Evolutionary conservation across 1,140 invertebrate species (phyloP).

Genomic region (Pseudomyrmex concolor): DNA sequence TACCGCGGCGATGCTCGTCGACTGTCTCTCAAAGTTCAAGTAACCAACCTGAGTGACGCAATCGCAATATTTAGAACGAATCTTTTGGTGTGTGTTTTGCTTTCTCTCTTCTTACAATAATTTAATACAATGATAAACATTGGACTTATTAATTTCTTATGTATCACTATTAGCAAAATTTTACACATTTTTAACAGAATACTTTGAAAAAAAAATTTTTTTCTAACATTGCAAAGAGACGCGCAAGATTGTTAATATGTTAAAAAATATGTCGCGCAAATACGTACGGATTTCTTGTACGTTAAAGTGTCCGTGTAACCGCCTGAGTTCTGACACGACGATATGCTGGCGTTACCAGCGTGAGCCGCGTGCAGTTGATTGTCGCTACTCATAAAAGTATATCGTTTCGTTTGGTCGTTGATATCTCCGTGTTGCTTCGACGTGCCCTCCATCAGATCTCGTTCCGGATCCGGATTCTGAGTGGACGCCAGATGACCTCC

Average conservation of each 20-base stretch:
- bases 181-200: no score
- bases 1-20: conserved; percentile 89
- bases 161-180: no score
- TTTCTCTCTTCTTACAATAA: not conserved
- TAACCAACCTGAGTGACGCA: conserved; percentile 78
- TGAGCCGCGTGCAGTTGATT: conserved; percentile 82
- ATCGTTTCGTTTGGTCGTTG: conserved; percentile 82
- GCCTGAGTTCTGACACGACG: conserved; percentile 82
- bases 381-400: conserved; percentile 82
- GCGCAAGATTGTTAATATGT: no score
- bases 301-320: conserved; percentile 84
- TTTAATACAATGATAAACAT: no score
- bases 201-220: no score
- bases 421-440: conserved; percentile 82
- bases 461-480: conserved; percentile 82
- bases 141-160: no score
- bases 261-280: not conserved
- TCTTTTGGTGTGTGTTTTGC: not conserved
- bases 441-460: conserved; percentile 83
- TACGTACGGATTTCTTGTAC: conserved; percentile 82
- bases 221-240: no score
- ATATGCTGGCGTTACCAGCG: conserved; percentile 81
- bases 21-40: conserved; percentile 83
- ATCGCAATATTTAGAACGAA: not conserved
- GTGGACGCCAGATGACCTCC: conserved; percentile 80